Evolutionary conservation across 2,113 vertebrate genomes (phyloP).

Genomic region (Perognathus longimembris): DNA sequence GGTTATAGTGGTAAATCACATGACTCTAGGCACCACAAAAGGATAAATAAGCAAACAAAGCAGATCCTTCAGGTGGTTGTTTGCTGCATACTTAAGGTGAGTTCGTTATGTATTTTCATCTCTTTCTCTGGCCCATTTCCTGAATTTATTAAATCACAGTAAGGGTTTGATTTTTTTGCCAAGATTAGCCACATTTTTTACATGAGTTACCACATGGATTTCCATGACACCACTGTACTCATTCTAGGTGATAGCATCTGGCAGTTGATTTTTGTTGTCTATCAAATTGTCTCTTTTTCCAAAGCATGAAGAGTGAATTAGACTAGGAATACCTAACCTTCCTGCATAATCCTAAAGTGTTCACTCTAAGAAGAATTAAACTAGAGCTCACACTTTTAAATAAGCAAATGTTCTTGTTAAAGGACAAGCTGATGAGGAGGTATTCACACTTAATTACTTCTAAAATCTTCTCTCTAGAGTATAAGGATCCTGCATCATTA

Average conservation of each 20-base stretch:
- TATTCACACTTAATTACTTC: conserved; percentile 80
- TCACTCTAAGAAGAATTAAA: conserved; percentile 54
- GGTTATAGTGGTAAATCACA: neutral
- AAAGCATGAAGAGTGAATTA: conserved; percentile 35
- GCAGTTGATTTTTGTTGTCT: neutral
- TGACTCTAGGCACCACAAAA: neutral
- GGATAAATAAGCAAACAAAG: neutral
- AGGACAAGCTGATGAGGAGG: conserved; percentile 60
- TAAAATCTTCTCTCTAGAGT: conserved; percentile 70
- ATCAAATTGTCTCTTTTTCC: neutral
- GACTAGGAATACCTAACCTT: neutral
- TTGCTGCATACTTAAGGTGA: neutral
- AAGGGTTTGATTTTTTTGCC: neutral
- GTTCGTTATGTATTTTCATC: neutral
- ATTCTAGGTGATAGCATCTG: neutral
- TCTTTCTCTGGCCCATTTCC: neutral
- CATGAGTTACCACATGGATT: neutral
- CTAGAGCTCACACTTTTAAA: conserved; percentile 51
- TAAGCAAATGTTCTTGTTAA: conserved; percentile 66
- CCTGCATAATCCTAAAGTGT: conserved; percentile 42
- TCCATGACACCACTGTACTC: neutral
- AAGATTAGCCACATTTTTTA: neutral
- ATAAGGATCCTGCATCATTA: conserved; percentile 75
- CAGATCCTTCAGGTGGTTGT: neutral
- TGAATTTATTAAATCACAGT: neutral